Evolutionary conservation across 2,888 invertebrate species (phyloP).

Genomic region (Drosophila vallismaia): DNA sequence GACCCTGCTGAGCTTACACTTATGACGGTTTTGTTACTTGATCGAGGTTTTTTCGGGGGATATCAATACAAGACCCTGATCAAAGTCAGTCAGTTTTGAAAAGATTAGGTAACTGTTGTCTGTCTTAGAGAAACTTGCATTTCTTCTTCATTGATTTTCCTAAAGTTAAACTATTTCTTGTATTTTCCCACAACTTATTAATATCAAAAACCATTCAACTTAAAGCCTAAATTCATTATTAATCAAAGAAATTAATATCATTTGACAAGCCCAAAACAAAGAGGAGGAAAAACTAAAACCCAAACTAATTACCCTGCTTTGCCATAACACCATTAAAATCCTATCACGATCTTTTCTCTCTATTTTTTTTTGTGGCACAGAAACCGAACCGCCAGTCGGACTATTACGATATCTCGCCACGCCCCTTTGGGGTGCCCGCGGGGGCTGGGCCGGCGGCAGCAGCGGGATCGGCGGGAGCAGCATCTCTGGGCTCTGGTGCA

Average conservation of each 20-base stretch:
- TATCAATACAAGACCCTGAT: slow-evolving; percentile 26
- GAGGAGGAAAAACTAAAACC: slow-evolving; percentile 20
- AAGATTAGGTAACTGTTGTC: slow-evolving; percentile 6
- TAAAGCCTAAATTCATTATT: slow-evolving; percentile 21
- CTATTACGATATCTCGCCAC: slow-evolving; percentile 83
- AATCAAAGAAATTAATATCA: slow-evolving; percentile 24
- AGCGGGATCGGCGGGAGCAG: slow-evolving; percentile 12
- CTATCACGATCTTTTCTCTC: slow-evolving; percentile 25
- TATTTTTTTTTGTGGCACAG: slow-evolving; percentile 57
- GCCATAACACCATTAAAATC: slow-evolving; percentile 36
- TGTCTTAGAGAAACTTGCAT: too few relatives aligned
- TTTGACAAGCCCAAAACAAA: slow-evolving; percentile 13
- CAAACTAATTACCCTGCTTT: slow-evolving; percentile 52
- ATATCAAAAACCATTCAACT: slow-evolving; percentile 29
- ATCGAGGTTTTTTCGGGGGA: slow-evolving; percentile 4
- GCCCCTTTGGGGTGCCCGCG: slow-evolving; percentile 82
- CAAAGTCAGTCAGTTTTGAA: slow-evolving; percentile 6
- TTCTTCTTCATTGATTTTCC: too few relatives aligned
- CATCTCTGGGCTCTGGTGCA: slow-evolving; percentile 28
- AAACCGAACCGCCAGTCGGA: slow-evolving; percentile 82
- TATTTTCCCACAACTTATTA: slow-evolving; percentile 9
- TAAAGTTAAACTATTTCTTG: background rate
- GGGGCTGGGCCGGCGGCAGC: slow-evolving; percentile 30
- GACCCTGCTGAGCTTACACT: slow-evolving; percentile 8
- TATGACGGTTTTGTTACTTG: slow-evolving; percentile 35